These are phyloP conservation scores for Cordylochernes scorpioides DNA, from an alignment of 2,888 invertebrate species.

Conservation along the genomic window DNA sequence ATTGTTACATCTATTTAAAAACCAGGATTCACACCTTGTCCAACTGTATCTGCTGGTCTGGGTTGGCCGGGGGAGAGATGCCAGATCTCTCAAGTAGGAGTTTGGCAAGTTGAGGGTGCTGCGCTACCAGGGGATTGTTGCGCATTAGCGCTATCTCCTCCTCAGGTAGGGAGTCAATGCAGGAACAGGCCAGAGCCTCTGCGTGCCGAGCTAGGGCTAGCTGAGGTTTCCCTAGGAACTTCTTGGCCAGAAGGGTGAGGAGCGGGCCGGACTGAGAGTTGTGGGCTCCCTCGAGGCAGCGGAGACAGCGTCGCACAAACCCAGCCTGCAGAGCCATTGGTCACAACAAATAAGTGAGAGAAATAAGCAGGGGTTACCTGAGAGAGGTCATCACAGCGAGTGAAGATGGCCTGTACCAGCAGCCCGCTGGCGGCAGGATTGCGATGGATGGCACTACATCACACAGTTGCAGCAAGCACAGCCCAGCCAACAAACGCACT, in stretches of 20 bases:
- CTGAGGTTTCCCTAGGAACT: slow-evolving; percentile 38
- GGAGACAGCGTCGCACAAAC: slow-evolving; percentile 37
- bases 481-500: slow-evolving; percentile 3
- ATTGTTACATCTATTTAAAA: too few relatives aligned
- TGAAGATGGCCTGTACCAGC: slow-evolving; percentile 40
- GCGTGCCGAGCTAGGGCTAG: slow-evolving; percentile 38
- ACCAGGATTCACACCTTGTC: too few relatives aligned
- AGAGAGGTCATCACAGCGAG: slow-evolving; percentile 31
- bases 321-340: slow-evolving; percentile 27
- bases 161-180: slow-evolving; percentile 40
- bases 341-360: neutral
- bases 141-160: too few relatives aligned
- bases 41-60: too few relatives aligned
- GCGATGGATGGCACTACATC: slow-evolving; percentile 29
- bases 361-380: neutral
- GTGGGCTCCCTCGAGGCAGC: slow-evolving; percentile 35
- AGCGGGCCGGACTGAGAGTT: slow-evolving; percentile 43
- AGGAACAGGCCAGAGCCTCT: slow-evolving; percentile 38
- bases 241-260: slow-evolving; percentile 32
- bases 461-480: slow-evolving; percentile 1
- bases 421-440: slow-evolving; percentile 39
- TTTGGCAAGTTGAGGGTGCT: slow-evolving; percentile 28
- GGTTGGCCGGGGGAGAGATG: too few relatives aligned
- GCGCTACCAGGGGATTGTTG: slow-evolving; percentile 29
- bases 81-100: slow-evolving; percentile 42